phyloP scores from a whole-genome alignment of 2,888 invertebrate species.

The Chalcosyrphus nemorum region DNA sequence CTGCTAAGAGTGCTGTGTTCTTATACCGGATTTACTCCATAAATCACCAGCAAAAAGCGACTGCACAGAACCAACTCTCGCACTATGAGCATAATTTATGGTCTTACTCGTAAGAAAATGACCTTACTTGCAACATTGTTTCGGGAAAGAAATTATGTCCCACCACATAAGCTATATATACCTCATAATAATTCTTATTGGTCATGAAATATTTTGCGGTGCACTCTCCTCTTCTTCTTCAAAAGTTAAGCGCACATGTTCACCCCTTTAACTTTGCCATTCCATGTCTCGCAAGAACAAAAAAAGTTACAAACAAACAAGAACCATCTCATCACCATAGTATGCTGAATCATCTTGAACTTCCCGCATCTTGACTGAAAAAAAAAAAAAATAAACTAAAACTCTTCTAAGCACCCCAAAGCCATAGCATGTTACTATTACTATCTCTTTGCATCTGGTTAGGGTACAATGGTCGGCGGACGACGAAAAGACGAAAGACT shows the following conservation, averaged over 20 bases:
- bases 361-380: conserved; percentile 24
- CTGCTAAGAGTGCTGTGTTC: no score
- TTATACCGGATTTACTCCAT: no score
- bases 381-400: conserved; percentile 14
- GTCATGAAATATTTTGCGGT: conserved; percentile 24
- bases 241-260: conserved; percentile 18
- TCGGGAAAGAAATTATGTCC: conserved; percentile 8
- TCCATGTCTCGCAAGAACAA: background rate
- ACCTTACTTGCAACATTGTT: conserved; percentile 34
- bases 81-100: no score
- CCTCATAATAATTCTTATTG: conserved; percentile 47
- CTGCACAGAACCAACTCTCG: no score
- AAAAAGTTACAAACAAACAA: conserved; percentile 13
- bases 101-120: background rate
- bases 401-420: conserved; percentile 34
- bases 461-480: conserved; percentile 23
- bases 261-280: conserved; percentile 6
- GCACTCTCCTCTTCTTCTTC: background rate
- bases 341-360: conserved; percentile 29
- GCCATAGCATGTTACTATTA: conserved; percentile 27
- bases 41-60: conserved; percentile 9
- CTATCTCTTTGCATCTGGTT: conserved; percentile 41
- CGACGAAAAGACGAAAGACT: no score
- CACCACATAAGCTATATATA: conserved; percentile 34
- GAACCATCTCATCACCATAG: conserved; percentile 49